These are phyloP conservation scores for Pelodiscus sinensis DNA, from an alignment of 2,113 vertebrate species.

Conservation along the genomic window DNA sequence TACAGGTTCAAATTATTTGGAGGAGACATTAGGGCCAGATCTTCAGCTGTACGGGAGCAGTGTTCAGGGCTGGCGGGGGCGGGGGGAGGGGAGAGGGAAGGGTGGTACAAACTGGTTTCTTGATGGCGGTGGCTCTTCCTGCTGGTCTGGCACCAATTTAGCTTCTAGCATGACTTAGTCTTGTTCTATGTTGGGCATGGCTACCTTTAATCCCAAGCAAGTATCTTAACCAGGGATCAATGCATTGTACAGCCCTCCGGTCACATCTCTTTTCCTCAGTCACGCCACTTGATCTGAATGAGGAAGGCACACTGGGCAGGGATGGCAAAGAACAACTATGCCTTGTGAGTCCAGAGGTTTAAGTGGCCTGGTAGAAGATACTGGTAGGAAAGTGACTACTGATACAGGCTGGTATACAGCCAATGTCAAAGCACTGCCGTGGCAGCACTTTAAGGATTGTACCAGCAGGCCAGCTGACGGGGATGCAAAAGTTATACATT, in stretches of 20 bases:
- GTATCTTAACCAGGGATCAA: neutral
- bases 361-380: too few species aligned
- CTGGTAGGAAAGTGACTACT: too few species aligned
- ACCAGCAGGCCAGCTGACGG: too few species aligned
- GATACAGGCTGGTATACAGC: too few species aligned
- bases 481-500: neutral
- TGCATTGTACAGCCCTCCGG: neutral
- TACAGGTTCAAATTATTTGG: neutral
- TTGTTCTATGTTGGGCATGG: neutral
- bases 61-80: accelerated
- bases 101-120: neutral
- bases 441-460: too few species aligned
- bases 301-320: accelerated
- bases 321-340: neutral
- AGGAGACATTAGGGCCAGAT: neutral
- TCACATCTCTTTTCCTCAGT: neutral
- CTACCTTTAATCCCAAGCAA: neutral
- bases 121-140: accelerated
- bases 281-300: neutral
- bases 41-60: neutral
- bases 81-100: too few species aligned
- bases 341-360: too few species aligned
- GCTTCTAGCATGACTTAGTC: neutral
- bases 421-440: too few species aligned
- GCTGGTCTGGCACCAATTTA: neutral